These are phyloP conservation scores for Cynoglossus semilaevis DNA, from an alignment of 2,113 vertebrate genomes.

Conservation along the genomic window DNA sequence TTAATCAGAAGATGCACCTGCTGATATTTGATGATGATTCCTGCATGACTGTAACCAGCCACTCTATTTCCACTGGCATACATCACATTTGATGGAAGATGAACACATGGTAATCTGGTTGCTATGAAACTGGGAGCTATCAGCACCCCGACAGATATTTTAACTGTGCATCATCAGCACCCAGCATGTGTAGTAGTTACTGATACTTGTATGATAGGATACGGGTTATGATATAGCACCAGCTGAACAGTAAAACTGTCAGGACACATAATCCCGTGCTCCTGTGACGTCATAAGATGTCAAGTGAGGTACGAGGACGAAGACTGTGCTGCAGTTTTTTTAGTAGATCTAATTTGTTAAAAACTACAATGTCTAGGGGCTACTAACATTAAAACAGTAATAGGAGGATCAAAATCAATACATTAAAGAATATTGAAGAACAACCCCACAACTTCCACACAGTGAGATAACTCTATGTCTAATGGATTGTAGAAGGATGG, in stretches of 20 bases:
- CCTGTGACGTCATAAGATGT: conserved; percentile 35
- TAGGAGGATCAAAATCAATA: too few relatives aligned
- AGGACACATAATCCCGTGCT: conserved; percentile 55
- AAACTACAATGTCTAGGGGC: background rate
- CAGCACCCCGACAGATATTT: conserved; percentile 62
- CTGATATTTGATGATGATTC: conserved; percentile 43
- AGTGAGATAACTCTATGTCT: background rate
- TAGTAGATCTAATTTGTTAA: too few relatives aligned
- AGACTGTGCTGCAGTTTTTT: background rate
- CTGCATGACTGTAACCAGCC: conserved; percentile 39
- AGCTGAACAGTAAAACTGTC: conserved; percentile 47
- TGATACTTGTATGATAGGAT: conserved; percentile 57
- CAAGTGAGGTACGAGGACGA: conserved; percentile 11
- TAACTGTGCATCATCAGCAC: conserved; percentile 42
- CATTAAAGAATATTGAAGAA: too few relatives aligned
- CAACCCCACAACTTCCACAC: background rate
- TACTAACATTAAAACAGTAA: too few relatives aligned
- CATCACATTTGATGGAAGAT: conserved; percentile 37
- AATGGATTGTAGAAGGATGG: conserved; percentile 40
- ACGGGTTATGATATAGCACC: conserved; percentile 53
- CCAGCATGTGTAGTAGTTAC: conserved; percentile 60
- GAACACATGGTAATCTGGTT: conserved; percentile 54
- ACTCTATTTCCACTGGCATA: conserved; percentile 34
- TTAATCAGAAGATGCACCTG: conserved; percentile 29
- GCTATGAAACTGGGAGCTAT: conserved; percentile 62